Conservation (phyloP, 2,888 invertebrate species). For the Branchellion lobata region DNA sequence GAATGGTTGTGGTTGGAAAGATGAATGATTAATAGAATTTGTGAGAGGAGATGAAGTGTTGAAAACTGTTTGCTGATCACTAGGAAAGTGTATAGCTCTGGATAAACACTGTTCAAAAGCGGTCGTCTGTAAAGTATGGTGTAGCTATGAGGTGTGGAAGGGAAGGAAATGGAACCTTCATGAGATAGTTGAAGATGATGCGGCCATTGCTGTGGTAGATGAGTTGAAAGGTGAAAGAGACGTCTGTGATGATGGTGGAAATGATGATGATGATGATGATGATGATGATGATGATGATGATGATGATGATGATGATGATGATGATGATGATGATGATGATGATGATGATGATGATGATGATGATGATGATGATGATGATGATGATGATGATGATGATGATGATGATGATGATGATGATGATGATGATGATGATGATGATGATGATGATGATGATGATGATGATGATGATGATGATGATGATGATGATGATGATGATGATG, state of each 20-base stretch:
- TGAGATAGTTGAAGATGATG: slow-evolving; percentile 15
- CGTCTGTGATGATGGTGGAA: neutral
- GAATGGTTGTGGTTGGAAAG: too few relatives aligned
- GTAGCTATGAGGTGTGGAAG: too few relatives aligned
- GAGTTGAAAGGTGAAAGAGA: neutral
- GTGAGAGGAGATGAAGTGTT: too few relatives aligned
- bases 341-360: slow-evolving; percentile 39
- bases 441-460: slow-evolving; percentile 33
- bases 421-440: slow-evolving; percentile 32
- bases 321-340: slow-evolving; percentile 36
- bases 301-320: slow-evolving; percentile 31
- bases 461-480: slow-evolving; percentile 30
- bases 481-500: slow-evolving; percentile 35
- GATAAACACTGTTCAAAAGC: too few relatives aligned
- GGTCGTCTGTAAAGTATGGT: too few relatives aligned
- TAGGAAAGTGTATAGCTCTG: too few relatives aligned
- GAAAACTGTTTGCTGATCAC: too few relatives aligned
- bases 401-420: slow-evolving; percentile 32
- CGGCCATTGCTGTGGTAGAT: neutral
- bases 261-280: neutral
- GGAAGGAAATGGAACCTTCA: too few relatives aligned
- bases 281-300: slow-evolving; percentile 37
- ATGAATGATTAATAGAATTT: too few relatives aligned
- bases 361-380: slow-evolving; percentile 34
- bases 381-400: slow-evolving; percentile 35